Evolutionary conservation across 23 tunicate genomes (phyloP).

Genomic region (Ascidia mentula): DNA sequence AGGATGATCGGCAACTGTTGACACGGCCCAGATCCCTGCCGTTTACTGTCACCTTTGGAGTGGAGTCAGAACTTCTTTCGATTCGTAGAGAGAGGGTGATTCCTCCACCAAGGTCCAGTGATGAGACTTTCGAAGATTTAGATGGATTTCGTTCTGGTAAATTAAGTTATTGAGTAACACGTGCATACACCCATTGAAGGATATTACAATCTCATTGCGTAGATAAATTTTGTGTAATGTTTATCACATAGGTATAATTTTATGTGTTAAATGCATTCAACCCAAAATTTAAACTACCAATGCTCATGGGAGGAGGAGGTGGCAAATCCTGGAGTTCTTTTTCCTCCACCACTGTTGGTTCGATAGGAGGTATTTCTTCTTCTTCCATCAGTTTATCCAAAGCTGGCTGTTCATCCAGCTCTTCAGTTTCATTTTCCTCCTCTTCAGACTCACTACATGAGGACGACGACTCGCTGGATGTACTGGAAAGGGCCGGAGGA

Average conservation of each 20-base stretch:
- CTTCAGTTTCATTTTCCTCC: neutral
- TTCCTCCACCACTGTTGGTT: neutral
- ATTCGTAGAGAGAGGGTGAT: conserved; percentile 43
- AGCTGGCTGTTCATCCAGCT: neutral
- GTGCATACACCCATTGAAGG: too few relatives aligned
- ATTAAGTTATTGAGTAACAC: too few relatives aligned
- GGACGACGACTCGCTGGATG: conserved; percentile 2
- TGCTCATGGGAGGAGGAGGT: neutral
- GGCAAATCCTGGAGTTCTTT: neutral
- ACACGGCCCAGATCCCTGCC: neutral
- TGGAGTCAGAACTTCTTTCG: conserved; percentile 1
- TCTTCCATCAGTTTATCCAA: neutral
- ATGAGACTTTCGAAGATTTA: neutral
- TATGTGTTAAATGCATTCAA: neutral
- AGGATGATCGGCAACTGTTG: neutral
- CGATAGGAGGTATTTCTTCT: conserved; percentile 24
- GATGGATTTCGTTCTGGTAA: neutral
- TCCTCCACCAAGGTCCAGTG: conserved; percentile 23
- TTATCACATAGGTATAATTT: neutral
- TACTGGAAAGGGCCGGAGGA: conserved; percentile 15
- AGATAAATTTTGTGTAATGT: neutral
- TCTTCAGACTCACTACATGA: conserved; percentile 15
- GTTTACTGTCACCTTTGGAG: conserved; percentile 20
- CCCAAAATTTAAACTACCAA: neutral
- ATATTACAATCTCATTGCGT: too few relatives aligned